Evolutionary conservation across 2,113 vertebrate species (phyloP).

Genomic region (Pteruthius melanotis): DNA sequence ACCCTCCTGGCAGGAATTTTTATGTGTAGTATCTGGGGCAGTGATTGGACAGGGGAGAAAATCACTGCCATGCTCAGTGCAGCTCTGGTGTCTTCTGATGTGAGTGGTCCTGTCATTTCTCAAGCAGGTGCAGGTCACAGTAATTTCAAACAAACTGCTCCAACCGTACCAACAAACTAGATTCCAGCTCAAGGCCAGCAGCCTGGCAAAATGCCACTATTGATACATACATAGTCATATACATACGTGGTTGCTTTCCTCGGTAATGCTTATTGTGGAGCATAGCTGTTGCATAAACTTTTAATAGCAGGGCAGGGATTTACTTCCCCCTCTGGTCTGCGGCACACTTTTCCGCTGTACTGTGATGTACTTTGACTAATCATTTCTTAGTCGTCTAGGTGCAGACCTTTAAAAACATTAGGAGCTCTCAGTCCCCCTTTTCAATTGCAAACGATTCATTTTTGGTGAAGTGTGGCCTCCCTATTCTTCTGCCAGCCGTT

Average conservation of each 20-base stretch:
- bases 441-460: conserved; percentile 78
- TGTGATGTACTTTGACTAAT: conserved; percentile 64
- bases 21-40: background rate
- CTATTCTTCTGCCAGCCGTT: conserved; percentile 79
- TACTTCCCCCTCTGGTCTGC: conserved; percentile 53
- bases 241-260: background rate
- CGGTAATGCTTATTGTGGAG: background rate
- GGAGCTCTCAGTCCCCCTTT: conserved; percentile 69
- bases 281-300: conserved; percentile 62
- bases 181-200: background rate
- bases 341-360: conserved; percentile 67
- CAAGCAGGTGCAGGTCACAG: background rate
- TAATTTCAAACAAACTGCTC: background rate
- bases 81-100: background rate
- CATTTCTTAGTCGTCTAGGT: conserved; percentile 68
- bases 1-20: background rate
- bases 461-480: conserved; percentile 77
- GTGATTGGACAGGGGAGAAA: background rate
- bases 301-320: background rate
- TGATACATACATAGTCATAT: background rate
- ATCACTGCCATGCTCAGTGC: background rate
- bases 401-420: conserved; percentile 68
- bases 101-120: background rate
- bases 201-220: background rate
- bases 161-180: background rate